Conservation (phyloP, 2,888 invertebrate genomes). For the Marasmarcha lunaedactyla region DNA sequence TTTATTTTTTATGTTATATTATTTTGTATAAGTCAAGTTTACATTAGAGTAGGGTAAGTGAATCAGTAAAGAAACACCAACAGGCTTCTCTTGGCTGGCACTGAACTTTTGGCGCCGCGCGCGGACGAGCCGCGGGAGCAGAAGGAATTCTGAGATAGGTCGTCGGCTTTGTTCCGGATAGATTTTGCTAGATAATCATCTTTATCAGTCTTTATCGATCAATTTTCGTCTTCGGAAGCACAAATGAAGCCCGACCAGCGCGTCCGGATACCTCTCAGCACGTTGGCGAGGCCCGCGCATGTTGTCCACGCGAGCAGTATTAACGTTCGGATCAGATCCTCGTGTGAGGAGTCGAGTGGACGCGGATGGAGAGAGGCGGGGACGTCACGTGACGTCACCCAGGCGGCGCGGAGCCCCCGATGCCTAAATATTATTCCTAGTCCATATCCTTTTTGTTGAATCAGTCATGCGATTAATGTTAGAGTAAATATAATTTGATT, state of each 20-base stretch:
- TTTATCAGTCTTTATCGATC: conserved; percentile 34
- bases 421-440: conserved; percentile 69
- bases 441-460: conserved; percentile 70
- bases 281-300: conserved; percentile 40
- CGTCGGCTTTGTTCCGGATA: conserved; percentile 67
- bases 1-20: conserved; percentile 58
- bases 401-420: conserved; percentile 33
- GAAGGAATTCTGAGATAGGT: conserved; percentile 60
- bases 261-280: conserved; percentile 50
- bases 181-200: conserved; percentile 67
- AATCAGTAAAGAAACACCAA: conserved; percentile 69
- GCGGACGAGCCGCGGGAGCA: conserved; percentile 18
- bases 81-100: conserved; percentile 68
- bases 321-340: conserved; percentile 58
- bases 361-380: conserved; percentile 46
- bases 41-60: conserved; percentile 67
- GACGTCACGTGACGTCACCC: neutral
- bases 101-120: conserved; percentile 59
- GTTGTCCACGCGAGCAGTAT: conserved; percentile 62
- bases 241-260: conserved; percentile 59
- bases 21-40: conserved; percentile 64
- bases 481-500: conserved; percentile 69
- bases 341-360: conserved; percentile 56
- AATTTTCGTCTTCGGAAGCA: conserved; percentile 59
- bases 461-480: conserved; percentile 71